Evolutionary conservation across 2,888 invertebrate genomes (phyloP).

Genomic region (Lordiphosa fenestrarum): DNA sequence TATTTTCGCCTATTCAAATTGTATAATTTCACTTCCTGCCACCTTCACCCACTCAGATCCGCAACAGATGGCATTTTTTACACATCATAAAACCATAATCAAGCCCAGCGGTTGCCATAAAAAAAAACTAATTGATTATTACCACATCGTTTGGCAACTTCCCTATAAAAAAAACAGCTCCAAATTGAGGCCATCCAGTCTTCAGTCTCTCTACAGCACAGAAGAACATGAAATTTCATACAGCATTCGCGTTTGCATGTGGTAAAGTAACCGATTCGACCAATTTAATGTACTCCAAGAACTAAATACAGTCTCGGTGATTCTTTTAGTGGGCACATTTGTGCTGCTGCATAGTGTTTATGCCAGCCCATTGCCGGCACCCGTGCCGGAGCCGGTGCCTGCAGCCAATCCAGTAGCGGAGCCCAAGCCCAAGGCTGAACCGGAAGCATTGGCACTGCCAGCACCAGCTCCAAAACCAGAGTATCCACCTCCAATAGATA

Average conservation of each 20-base stretch:
- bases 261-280: slow-evolving; percentile 41
- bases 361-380: slow-evolving; percentile 27
- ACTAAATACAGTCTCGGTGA: slow-evolving; percentile 45
- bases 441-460: background rate
- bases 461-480: background rate
- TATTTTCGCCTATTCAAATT: too few relatives aligned
- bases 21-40: too few relatives aligned
- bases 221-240: slow-evolving; percentile 49
- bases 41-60: too few relatives aligned
- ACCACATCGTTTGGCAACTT: slow-evolving; percentile 14
- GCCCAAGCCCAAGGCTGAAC: slow-evolving; percentile 20
- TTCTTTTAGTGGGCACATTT: slow-evolving; percentile 51
- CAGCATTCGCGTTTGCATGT: slow-evolving; percentile 43
- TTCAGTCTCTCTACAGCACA: slow-evolving; percentile 4
- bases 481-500: background rate
- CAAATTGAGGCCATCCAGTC: background rate
- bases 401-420: slow-evolving; percentile 16
- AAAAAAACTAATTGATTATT: slow-evolving; percentile 46
- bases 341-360: slow-evolving; percentile 42
- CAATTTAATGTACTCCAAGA: slow-evolving; percentile 23
- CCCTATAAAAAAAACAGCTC: slow-evolving; percentile 42
- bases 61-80: too few relatives aligned
- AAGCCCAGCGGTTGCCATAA: slow-evolving; percentile 6
- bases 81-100: background rate
- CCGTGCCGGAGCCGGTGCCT: slow-evolving; percentile 16